These are phyloP conservation scores for Desoria tigrina DNA, from an alignment of 2,888 invertebrate species.

Conservation along the genomic window DNA sequence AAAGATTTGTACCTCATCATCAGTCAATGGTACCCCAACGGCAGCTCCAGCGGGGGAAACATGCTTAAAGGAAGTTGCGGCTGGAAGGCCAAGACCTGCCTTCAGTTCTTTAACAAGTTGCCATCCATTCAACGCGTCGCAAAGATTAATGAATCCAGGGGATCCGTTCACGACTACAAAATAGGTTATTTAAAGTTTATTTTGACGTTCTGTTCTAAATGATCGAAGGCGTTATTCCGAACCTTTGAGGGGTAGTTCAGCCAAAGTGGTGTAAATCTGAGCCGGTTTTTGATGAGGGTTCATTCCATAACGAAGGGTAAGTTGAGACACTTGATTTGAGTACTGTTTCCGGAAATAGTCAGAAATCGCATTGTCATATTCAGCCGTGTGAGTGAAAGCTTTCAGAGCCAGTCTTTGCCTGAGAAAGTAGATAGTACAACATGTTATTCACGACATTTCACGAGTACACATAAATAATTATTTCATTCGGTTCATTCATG, in stretches of 20 bases:
- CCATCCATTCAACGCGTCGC: slow-evolving; percentile 96
- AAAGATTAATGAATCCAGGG: slow-evolving; percentile 95
- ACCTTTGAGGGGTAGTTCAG: slow-evolving; percentile 76
- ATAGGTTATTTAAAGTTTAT: background rate
- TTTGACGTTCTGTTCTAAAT: too few relatives aligned
- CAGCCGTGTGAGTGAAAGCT: slow-evolving; percentile 94
- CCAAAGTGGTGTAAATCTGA: slow-evolving; percentile 78
- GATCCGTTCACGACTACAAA: slow-evolving; percentile 80
- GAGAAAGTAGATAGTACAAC: too few relatives aligned
- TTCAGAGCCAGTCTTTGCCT: slow-evolving; percentile 81
- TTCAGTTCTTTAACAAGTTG: slow-evolving; percentile 89
- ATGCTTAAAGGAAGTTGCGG: slow-evolving; percentile 96
- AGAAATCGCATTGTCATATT: slow-evolving; percentile 91
- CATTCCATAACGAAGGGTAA: slow-evolving; percentile 90
- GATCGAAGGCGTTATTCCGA: background rate
- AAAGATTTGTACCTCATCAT: slow-evolving; percentile 66
- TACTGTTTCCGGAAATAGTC: slow-evolving; percentile 93
- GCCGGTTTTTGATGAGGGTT: slow-evolving; percentile 98
- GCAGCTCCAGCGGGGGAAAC: slow-evolving; percentile 98
- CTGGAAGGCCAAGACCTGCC: slow-evolving; percentile 75
- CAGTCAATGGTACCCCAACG: slow-evolving; percentile 76
- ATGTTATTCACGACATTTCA: too few relatives aligned
- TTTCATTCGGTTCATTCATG: too few relatives aligned
- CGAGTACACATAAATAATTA: too few relatives aligned
- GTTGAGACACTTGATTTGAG: slow-evolving; percentile 72